A percentile compares a stretch with the other conserved stretches of the same genome.
These are phyloP conservation scores for Pseudomyrmex sp. DNA, from an alignment of 1,140 invertebrate genomes.

Conservation along the genomic window DNA sequence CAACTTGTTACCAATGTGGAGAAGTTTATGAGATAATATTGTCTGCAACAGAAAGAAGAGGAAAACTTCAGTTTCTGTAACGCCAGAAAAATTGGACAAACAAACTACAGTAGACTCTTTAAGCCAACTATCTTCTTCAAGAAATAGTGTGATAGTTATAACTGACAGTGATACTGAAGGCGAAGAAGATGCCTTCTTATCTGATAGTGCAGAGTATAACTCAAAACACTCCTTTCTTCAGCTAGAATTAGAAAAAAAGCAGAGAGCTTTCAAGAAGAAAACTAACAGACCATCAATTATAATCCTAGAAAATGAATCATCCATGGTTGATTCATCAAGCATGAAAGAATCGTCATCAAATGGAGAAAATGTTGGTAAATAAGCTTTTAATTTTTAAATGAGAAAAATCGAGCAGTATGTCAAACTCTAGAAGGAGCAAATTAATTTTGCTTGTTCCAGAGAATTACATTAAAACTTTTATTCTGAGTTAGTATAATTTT, in stretches of 20 bases:
- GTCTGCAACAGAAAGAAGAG: not conserved
- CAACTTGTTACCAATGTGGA: not conserved
- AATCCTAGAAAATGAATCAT: conserved; percentile 35
- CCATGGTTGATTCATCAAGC: not conserved
- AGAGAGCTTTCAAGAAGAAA: not conserved
- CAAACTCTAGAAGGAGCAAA: not conserved
- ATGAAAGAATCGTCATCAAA: conserved; percentile 5
- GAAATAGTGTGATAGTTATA: conserved; percentile 65
- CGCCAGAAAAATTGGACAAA: not conserved
- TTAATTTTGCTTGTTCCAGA: too few species aligned
- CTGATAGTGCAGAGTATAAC: not conserved
- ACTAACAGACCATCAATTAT: not conserved
- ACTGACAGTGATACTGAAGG: conserved; percentile 63
- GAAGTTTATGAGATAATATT: not conserved
- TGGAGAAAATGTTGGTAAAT: conserved; percentile 50
- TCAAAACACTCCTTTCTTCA: not conserved
- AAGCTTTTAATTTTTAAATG: not conserved
- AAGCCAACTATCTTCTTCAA: not conserved
- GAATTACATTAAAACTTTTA: not conserved
- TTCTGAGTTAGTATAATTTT: conserved; percentile 21
- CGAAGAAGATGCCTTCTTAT: not conserved
- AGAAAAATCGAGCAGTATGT: too few species aligned
- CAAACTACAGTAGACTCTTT: not conserved
- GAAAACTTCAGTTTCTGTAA: not conserved
- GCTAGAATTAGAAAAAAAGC: not conserved